A percentile compares a stretch with the other conserved stretches of the same genome.
phyloP scores from a whole-genome alignment of 1,140 invertebrate genomes.

The Trichonephila clavipes region DNA sequence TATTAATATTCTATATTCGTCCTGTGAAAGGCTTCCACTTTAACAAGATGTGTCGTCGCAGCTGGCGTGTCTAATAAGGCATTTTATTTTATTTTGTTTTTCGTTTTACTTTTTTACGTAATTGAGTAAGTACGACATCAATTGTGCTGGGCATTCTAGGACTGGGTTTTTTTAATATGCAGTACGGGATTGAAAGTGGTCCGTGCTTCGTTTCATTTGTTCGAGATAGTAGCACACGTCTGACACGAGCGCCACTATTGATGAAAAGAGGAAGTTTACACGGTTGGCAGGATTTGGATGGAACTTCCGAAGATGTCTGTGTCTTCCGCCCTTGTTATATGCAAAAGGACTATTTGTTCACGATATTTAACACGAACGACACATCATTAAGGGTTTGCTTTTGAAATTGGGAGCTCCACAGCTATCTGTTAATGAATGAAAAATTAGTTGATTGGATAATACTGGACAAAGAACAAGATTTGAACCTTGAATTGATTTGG shows the following conservation, averaged over 20 bases:
- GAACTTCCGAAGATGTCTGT: conserved; percentile 2
- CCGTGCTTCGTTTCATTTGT: conserved; percentile 28
- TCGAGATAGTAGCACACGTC: conserved; percentile 1
- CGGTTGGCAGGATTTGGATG: conserved; percentile 3
- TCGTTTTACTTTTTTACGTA: conserved; percentile 48
- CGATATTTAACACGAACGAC: neutral
- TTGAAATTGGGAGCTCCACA: neutral
- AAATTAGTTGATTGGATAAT: too few relatives aligned
- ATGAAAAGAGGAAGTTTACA: conserved; percentile 29
- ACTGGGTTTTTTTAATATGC: conserved; percentile 48
- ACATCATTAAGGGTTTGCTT: neutral
- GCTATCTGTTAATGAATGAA: too few relatives aligned
- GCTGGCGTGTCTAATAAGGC: conserved; percentile 63
- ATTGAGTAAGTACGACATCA: conserved; percentile 59
- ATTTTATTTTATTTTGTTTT: conserved; percentile 13
- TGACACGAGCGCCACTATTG: neutral
- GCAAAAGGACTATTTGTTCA: neutral
- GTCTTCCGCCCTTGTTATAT: neutral
- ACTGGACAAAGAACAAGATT: too few relatives aligned
- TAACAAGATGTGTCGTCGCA: conserved; percentile 32
- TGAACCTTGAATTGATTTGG: too few relatives aligned
- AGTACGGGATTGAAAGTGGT: conserved; percentile 17
- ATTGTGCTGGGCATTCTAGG: neutral
- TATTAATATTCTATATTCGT: conserved; percentile 63
- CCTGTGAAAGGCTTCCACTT: conserved; percentile 8